Evolutionary conservation across 2,113 vertebrate species (phyloP).

Genomic region (Tetraodon nigroviridis): DNA sequence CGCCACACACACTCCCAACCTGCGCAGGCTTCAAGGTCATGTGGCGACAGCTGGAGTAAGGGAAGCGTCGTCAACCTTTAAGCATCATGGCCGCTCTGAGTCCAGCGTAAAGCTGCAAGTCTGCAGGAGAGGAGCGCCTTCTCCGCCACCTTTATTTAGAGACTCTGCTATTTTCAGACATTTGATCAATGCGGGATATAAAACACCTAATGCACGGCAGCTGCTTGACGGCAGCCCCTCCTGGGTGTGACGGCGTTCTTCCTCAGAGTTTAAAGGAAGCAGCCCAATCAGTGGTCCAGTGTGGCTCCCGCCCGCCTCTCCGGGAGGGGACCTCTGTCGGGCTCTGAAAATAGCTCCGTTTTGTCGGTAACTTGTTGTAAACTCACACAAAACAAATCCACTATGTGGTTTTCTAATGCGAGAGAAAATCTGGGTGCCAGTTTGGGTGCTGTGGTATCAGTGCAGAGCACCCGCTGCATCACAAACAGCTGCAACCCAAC

Average conservation of each 20-base stretch:
- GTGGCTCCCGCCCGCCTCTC: too few relatives aligned
- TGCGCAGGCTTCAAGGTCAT: slow-evolving; percentile 52
- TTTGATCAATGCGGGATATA: slow-evolving; percentile 4
- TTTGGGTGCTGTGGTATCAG: slow-evolving; percentile 9
- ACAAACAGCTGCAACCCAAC: slow-evolving; percentile 18
- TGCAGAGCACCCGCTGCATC: slow-evolving; percentile 25
- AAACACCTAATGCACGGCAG: not conserved
- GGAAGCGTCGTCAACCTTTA: not conserved
- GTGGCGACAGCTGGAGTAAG: slow-evolving; percentile 12
- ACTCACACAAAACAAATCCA: not conserved
- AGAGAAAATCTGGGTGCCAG: not conserved
- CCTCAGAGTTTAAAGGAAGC: too few relatives aligned
- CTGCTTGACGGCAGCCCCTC: not conserved
- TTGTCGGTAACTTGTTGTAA: too few relatives aligned
- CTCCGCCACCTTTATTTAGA: slow-evolving; percentile 12
- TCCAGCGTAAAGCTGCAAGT: not conserved
- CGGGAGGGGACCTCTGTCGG: too few relatives aligned
- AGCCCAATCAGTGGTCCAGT: too few relatives aligned
- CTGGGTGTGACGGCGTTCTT: too few relatives aligned
- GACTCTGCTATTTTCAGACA: slow-evolving; percentile 10
- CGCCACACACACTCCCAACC: not conserved
- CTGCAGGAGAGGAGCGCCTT: not conserved
- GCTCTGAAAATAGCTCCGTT: too few relatives aligned
- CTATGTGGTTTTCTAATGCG: not conserved
- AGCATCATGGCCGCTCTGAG: not conserved